Evolutionary conservation across 1,140 invertebrate species (phyloP), one percentile per base, ranked within the genome.

Genomic region (Heliothis virescens): DNA sequence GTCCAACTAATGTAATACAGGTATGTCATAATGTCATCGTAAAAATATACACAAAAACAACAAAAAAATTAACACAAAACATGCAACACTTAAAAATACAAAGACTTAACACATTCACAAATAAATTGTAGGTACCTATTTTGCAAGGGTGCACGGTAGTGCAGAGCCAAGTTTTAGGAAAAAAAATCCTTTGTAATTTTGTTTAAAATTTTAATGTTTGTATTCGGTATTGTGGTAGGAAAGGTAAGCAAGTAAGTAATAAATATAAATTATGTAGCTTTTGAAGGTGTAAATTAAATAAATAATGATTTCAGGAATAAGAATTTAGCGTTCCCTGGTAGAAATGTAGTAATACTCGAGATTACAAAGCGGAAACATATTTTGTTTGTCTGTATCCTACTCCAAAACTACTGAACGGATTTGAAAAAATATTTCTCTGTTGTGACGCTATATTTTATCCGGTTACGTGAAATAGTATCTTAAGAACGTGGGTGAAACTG

Each of bases 61-160:
- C 41, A 53, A 72, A 73, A 75, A 82, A 83, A 59, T 26, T 82
- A 75, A 86, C 62, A 87, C 75, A 76, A 67, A 62, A 79, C 82
- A 87, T 81, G 83, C 83, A 83, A 84, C 65, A 80, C 29, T 77
- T 82, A 75, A 80, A 50, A 13, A 85, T 81, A 89, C 86, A 85
- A 86, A 84, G 81, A 85, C 82, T 80, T 81, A 80, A 86, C 85
- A 86, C 85, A 85, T 87, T 87, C 86, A 86, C 84, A n/a, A 55
- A 75, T 11, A 12, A 13, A 18, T 12, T 47, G 3, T n/a, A n/a
- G n/a, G n/a, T 41, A 41, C 34, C 34, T 41, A 11, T 48, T 11
- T 13, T 15, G 2, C 1, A 26, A 9, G 60, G 29, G 1, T 63
- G 29, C 60, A 41, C 34, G 60, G 60, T 13, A 63, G 60, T 41